A percentile compares a stretch with the other conserved stretches of the same genome.
phyloP scores from a whole-genome alignment of 2,113 vertebrate species.

The Cairina moschata region DNA sequence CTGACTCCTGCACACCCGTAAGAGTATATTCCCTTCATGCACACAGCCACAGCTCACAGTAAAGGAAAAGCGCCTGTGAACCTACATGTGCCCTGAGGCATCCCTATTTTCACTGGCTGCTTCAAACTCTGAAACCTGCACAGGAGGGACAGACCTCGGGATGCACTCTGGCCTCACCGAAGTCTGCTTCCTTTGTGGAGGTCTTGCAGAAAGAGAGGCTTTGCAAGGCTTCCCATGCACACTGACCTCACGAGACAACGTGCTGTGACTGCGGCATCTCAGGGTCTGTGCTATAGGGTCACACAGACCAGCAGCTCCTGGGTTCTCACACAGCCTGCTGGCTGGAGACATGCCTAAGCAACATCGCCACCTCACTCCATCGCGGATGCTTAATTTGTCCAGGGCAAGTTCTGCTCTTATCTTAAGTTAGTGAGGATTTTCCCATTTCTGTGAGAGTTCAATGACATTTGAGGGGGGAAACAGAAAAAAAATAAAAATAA shows the following conservation, averaged over 20 bases:
- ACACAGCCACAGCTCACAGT: neutral
- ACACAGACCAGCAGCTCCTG: fast-evolving
- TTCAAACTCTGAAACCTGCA: neutral
- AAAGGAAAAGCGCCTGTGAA: neutral
- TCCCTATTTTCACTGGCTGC: neutral
- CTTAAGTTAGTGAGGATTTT: neutral
- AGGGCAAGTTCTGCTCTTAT: neutral
- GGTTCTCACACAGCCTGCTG: neutral
- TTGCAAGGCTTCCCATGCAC: neutral
- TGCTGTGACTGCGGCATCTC: neutral
- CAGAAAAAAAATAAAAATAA: neutral
- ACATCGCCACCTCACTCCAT: neutral
- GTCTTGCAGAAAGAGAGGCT: neutral
- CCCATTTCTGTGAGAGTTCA: neutral
- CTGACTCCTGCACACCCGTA: neutral
- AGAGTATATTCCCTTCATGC: neutral
- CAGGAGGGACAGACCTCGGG: neutral
- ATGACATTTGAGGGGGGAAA: neutral
- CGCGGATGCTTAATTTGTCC: neutral
- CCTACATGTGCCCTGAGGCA: neutral
- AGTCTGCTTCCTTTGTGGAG: neutral
- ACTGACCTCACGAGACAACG: fast-evolving
- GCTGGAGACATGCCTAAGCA: neutral
- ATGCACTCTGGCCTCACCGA: neutral
- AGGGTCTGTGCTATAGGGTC: no score